Evolutionary conservation across 2,797 vertebrate species (phyloP).

Genomic region (Pseudochromis fuscus): DNA sequence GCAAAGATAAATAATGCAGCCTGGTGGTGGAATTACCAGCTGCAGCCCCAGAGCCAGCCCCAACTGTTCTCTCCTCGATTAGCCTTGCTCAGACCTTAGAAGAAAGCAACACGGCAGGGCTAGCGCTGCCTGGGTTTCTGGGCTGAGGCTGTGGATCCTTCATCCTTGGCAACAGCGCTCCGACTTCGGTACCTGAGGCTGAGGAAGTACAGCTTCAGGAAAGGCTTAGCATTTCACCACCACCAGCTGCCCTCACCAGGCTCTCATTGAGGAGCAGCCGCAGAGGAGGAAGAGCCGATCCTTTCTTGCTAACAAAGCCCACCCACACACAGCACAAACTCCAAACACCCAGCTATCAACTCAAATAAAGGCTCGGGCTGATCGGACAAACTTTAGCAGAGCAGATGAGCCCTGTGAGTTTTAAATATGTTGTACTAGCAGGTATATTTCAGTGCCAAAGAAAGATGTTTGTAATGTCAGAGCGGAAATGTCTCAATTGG

Average conservation of each 20-base stretch:
- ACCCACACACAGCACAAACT: slow-evolving; percentile 61
- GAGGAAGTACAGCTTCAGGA: slow-evolving; percentile 81
- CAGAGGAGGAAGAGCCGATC: slow-evolving; percentile 65
- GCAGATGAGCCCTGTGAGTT: slow-evolving; percentile 24
- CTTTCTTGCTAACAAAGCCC: slow-evolving; percentile 66
- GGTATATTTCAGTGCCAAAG: slow-evolving; percentile 20
- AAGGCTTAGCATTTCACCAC: slow-evolving; percentile 78
- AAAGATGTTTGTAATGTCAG: slow-evolving; percentile 15
- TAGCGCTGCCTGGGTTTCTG: slow-evolving; percentile 55
- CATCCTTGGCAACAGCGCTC: slow-evolving; percentile 67
- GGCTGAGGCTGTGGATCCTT: slow-evolving; percentile 69
- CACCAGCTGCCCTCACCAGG: slow-evolving; percentile 67
- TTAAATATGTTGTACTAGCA: slow-evolving; percentile 18
- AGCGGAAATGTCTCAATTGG: slow-evolving; percentile 16
- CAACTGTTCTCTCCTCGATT: slow-evolving; percentile 80
- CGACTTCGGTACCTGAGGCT: slow-evolving; percentile 74
- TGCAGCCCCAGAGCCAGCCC: slow-evolving; percentile 76
- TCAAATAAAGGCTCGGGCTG: slow-evolving; percentile 47
- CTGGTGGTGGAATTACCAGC: slow-evolving; percentile 75
- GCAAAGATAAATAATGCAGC: slow-evolving; percentile 86
- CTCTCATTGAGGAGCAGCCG: slow-evolving; percentile 68
- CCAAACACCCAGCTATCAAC: slow-evolving; percentile 51
- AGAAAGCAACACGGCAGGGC: slow-evolving; percentile 68
- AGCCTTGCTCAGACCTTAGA: slow-evolving; percentile 77
- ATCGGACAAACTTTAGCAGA: slow-evolving; percentile 33